Base-by-base conservation (phyloP, 23 tunicate species). In the Ciona savignyi region DNA sequence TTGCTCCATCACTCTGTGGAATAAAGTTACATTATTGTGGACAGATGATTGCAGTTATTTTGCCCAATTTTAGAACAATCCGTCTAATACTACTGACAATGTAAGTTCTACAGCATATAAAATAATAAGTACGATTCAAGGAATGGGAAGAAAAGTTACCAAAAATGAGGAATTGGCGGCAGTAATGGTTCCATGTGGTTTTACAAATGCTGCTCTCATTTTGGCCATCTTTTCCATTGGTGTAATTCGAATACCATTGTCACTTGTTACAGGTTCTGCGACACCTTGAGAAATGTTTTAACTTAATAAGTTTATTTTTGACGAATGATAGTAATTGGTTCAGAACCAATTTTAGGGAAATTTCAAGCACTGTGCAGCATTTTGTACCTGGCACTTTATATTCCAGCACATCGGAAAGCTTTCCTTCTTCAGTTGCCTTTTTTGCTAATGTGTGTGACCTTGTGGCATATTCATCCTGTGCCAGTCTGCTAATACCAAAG, bases 121-220 rank as follows among this genome's bases (percentile, higher is more conserved):
- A n/a, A 6, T 42, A 42, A 15, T 42, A 42, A 42, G 56, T 6
- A 42, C 9, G 56, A 42, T 42, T 42, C 56, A 6, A 42, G n/a
- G n/a, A n/a, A n/a, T n/a, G n/a, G n/a, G n/a, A n/a, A 20, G 20
- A 30, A 30, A 70, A 70, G 33, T 4, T 51, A 91, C 93, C 86
- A 94, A 35, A 66, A 86, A 94, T 0, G 95, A 87, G 0, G 99
- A 65, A 60, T 94, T 94, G 11, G 95, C 99, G 29, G 99, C 85
- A 20, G 99, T 94, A 66, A 94, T 82, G 15, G 99, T 83, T 56
- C 99, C 99, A 65, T 94, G 99, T 15, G 99, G 99, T 71, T 78
- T 83, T 49, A 94, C 71, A 60, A 94, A 94, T 0, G 99, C 95
- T 0, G 99, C 77, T 71, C 67, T 78, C 72, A 94, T 33, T 51